These are phyloP conservation scores for Rhamphomyia laevipes DNA, from an alignment of 2,888 invertebrate species.

Conservation along the genomic window DNA sequence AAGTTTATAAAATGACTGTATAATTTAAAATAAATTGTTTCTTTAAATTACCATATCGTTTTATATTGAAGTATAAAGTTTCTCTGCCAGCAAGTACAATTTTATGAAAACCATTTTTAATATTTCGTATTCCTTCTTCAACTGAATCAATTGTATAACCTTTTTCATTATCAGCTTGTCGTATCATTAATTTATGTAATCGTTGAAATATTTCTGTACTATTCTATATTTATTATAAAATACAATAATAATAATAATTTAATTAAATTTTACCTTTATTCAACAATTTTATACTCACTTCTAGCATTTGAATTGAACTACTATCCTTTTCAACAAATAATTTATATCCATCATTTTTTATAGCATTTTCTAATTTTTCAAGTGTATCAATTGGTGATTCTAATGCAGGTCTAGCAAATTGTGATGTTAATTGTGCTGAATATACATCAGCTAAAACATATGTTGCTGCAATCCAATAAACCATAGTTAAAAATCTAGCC, in stretches of 20 bases:
- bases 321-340: slow-evolving; percentile 61
- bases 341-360: slow-evolving; percentile 51
- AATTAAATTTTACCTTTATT: background rate
- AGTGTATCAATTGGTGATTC: slow-evolving; percentile 57
- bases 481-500: slow-evolving; percentile 53
- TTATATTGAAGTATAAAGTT: slow-evolving; percentile 63
- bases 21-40: background rate
- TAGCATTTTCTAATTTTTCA: slow-evolving; percentile 51
- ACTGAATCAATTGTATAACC: slow-evolving; percentile 55
- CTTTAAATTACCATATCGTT: slow-evolving; percentile 49
- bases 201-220: slow-evolving; percentile 63
- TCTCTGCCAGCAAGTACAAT: slow-evolving; percentile 63
- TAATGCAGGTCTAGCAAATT: slow-evolving; percentile 58
- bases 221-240: slow-evolving; percentile 48
- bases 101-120: slow-evolving; percentile 46
- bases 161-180: slow-evolving; percentile 34
- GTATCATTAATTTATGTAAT: slow-evolving; percentile 54
- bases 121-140: slow-evolving; percentile 55
- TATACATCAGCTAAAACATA: slow-evolving; percentile 70
- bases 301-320: slow-evolving; percentile 56
- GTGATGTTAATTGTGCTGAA: slow-evolving; percentile 63
- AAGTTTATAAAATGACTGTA: too few relatives aligned
- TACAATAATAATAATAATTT: background rate
- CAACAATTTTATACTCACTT: slow-evolving; percentile 42
- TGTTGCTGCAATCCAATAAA: slow-evolving; percentile 62